Conservation (phyloP, 2,888 invertebrate genomes). For the Aphidoletes aphidimyza region DNA sequence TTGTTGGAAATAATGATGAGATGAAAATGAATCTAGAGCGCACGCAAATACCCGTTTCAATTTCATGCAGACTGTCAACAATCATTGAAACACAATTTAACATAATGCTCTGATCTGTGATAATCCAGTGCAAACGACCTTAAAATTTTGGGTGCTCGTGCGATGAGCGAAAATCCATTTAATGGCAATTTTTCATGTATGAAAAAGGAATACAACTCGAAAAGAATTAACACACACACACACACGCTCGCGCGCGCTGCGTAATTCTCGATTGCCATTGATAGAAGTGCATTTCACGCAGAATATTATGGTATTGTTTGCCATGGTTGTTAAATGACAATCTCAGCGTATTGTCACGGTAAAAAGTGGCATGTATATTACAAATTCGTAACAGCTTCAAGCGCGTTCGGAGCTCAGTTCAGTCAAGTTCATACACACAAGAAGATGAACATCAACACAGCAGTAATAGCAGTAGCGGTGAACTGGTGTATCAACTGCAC, state of each 20-base stretch:
- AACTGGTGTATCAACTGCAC: too few species aligned
- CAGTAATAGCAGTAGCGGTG: too few species aligned
- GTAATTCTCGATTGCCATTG: too few species aligned
- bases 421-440: constrained; percentile 17
- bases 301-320: not conserved
- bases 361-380: constrained; percentile 7
- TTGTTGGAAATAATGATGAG: too few species aligned
- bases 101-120: not conserved
- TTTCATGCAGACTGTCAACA: not conserved
- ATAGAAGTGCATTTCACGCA: constrained; percentile 35
- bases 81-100: not conserved
- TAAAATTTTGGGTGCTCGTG: constrained; percentile 19
- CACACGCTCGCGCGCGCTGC: too few species aligned
- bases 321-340: not conserved
- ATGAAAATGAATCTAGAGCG: not conserved
- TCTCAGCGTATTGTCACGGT: constrained; percentile 23
- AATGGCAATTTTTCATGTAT: constrained; percentile 1
- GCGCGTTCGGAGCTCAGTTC: not conserved
- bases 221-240: too few species aligned
- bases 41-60: not conserved
- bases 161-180: not conserved
- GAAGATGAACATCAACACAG: not conserved
- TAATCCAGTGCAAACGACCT: constrained; percentile 41
- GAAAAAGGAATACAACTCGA: too few species aligned
- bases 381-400: not conserved